Evolutionary conservation across 1,140 invertebrate genomes (phyloP).

Genomic region (Bombus soroeensis): DNA sequence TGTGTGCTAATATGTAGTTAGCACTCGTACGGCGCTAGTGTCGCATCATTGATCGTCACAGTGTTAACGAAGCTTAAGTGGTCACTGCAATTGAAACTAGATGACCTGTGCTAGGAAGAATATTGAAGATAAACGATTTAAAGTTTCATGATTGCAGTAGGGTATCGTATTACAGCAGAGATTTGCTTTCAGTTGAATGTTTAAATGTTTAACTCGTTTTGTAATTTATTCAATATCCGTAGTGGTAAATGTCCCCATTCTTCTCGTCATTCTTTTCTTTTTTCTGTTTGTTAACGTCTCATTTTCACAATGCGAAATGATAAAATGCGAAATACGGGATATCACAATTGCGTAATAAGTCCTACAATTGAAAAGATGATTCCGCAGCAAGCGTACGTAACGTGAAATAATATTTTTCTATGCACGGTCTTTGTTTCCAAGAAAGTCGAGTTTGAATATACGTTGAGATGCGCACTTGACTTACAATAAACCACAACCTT

Average conservation of each 20-base stretch:
- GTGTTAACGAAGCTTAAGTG: constrained; percentile 18
- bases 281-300: background rate
- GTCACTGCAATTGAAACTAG: background rate
- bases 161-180: background rate
- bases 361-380: background rate
- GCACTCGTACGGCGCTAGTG: background rate
- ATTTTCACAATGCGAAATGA: background rate
- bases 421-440: background rate
- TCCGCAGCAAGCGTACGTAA: background rate
- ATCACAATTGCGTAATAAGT: background rate
- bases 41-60: background rate
- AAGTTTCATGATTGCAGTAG: background rate
- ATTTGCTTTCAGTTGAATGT: no score
- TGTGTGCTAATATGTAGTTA: no score
- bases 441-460: constrained; percentile 9
- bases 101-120: background rate
- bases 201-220: background rate
- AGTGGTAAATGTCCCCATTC: background rate
- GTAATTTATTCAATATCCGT: background rate
- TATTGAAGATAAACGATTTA: constrained; percentile 8
- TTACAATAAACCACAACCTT: constrained; percentile 28
- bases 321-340: background rate
- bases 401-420: background rate
- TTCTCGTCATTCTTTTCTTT: no score
- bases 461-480: constrained; percentile 22